Conservation (phyloP, 2,113 vertebrate species). For the Saccopteryx bilineata region DNA sequence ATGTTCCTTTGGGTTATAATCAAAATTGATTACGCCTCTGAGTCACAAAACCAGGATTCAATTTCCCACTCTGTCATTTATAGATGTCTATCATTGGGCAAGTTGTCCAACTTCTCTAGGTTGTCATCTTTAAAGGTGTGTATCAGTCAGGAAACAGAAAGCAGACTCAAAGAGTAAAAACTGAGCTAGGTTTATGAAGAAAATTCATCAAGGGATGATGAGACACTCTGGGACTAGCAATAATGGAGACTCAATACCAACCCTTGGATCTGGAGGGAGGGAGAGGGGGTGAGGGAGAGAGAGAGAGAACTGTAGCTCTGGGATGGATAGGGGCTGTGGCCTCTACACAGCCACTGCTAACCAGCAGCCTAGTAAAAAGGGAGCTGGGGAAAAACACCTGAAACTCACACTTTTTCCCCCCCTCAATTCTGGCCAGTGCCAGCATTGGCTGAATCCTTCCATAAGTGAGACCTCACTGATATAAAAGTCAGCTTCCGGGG, state of each 20-base stretch:
- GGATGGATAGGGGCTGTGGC: background rate
- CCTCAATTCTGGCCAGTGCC: background rate
- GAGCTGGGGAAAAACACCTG: background rate
- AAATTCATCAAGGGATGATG: constrained; percentile 5
- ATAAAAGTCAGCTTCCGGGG: background rate
- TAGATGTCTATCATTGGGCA: constrained; percentile 35
- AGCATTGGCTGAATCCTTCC: constrained; percentile 2
- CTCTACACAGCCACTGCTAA: background rate
- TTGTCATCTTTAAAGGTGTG: constrained; percentile 48
- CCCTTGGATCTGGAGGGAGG: background rate
- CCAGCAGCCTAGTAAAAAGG: background rate
- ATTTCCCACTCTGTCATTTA: background rate
- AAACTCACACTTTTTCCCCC: background rate
- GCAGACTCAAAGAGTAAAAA: constrained; percentile 42
- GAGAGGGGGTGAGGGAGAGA: background rate
- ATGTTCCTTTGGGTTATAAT: constrained; percentile 25
- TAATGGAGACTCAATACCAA: background rate
- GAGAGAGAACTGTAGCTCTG: background rate
- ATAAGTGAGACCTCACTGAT: constrained; percentile 23
- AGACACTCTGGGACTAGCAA: background rate
- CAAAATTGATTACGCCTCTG: constrained; percentile 11
- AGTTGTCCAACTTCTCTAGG: constrained; percentile 7
- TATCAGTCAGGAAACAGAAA: constrained; percentile 52
- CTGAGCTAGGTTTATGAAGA: background rate
- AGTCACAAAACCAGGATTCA: constrained; percentile 46